A percentile compares a stretch with the other conserved stretches of the same genome.
These are phyloP conservation scores for Mactromeris polynyma DNA, from an alignment of 2,888 invertebrate genomes.

Conservation along the genomic window DNA sequence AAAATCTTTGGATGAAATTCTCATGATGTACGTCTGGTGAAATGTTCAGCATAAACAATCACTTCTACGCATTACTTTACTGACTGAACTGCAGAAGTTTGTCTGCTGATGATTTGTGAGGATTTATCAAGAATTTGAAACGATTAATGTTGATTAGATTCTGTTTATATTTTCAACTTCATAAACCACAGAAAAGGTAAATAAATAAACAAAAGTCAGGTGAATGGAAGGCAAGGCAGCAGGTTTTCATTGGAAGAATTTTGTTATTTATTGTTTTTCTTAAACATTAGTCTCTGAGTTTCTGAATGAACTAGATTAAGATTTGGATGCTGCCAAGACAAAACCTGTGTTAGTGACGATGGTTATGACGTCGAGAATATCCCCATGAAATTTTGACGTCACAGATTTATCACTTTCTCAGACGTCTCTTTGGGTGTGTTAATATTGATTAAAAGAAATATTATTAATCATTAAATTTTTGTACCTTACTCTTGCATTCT, in stretches of 20 bases:
- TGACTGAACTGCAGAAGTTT: not conserved
- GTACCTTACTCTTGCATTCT: too few relatives aligned
- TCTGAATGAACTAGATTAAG: too few relatives aligned
- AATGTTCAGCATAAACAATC: not conserved
- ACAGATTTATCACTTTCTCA: too few relatives aligned
- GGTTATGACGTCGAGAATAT: too few relatives aligned
- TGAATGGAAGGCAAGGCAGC: not conserved
- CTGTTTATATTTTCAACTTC: not conserved
- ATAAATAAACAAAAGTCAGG: not conserved
- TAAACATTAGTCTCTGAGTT: too few relatives aligned
- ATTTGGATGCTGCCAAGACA: too few relatives aligned
- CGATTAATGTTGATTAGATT: not conserved
- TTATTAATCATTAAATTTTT: too few relatives aligned
- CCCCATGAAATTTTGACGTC: too few relatives aligned
- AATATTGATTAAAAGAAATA: too few relatives aligned
- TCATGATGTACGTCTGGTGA: not conserved
- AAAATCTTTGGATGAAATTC: not conserved
- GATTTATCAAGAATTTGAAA: conserved; percentile 1
- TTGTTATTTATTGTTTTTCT: not conserved
- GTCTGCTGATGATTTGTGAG: not conserved
- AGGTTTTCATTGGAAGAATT: not conserved
- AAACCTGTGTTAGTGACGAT: too few relatives aligned
- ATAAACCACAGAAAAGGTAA: not conserved
- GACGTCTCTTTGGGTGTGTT: too few relatives aligned
- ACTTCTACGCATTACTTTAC: not conserved